These are phyloP conservation scores for Eupeodes luniger DNA, from an alignment of 2,888 invertebrate species.

Conservation along the genomic window DNA sequence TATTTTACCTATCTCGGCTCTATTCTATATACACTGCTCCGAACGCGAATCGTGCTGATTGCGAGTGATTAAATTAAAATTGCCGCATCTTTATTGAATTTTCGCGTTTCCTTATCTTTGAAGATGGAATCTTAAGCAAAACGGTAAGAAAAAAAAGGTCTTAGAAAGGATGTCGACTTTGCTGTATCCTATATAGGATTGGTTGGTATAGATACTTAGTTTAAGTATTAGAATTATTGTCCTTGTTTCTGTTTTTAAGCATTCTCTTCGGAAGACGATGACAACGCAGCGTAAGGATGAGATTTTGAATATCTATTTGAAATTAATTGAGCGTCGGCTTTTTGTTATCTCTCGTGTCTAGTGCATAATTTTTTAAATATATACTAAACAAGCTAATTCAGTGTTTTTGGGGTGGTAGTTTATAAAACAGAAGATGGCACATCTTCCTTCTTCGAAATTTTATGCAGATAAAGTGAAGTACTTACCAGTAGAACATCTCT, in stretches of 20 bases:
- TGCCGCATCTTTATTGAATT: slow-evolving; percentile 75
- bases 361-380: slow-evolving; percentile 32
- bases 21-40: background rate
- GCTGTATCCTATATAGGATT: no score
- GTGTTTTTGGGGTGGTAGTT: slow-evolving; percentile 15
- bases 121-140: slow-evolving; percentile 27
- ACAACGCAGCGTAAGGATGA: background rate
- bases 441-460: background rate
- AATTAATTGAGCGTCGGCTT: slow-evolving; percentile 63
- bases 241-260: slow-evolving; percentile 5
- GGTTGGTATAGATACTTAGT: background rate
- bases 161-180: background rate
- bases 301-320: slow-evolving; percentile 62
- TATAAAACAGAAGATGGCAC: background rate
- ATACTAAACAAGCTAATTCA: slow-evolving; percentile 46
- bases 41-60: slow-evolving; percentile 51
- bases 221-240: background rate
- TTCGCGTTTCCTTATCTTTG: slow-evolving; percentile 67
- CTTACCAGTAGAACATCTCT: background rate
- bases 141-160: background rate
- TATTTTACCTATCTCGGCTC: background rate
- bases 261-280: slow-evolving; percentile 2
- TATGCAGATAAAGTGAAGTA: background rate
- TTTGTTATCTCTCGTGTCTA: slow-evolving; percentile 47
- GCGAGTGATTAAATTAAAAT: slow-evolving; percentile 75